phyloP scores from a whole-genome alignment of 53 echinoderm and acorn worm genomes.

The Hippasteria phrygiana region DNA sequence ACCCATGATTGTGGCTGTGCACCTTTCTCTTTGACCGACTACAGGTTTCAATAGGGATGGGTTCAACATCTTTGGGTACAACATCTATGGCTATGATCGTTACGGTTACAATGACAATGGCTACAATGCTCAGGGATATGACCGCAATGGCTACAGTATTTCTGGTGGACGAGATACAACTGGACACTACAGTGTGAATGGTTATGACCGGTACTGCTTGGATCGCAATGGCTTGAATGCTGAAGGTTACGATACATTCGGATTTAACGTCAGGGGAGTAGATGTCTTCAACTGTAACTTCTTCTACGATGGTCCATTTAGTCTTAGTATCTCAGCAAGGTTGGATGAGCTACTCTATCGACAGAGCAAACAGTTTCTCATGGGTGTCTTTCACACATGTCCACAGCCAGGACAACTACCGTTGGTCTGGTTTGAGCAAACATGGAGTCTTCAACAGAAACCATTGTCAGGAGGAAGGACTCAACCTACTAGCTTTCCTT shows the following conservation, averaged over 20 bases:
- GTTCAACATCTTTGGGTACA: slow-evolving; percentile 77
- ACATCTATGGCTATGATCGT: slow-evolving; percentile 83
- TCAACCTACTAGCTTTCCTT: slow-evolving; percentile 54
- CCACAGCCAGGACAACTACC: slow-evolving; percentile 74
- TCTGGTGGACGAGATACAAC: slow-evolving; percentile 56
- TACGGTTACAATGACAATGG: slow-evolving; percentile 88
- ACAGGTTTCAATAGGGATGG: slow-evolving; percentile 93
- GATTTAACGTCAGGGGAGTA: slow-evolving; percentile 68
- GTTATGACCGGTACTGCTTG: slow-evolving; percentile 79
- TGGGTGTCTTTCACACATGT: slow-evolving; percentile 80
- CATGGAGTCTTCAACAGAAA: slow-evolving; percentile 80
- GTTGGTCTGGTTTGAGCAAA: slow-evolving; percentile 93
- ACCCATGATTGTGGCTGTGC: not conserved
- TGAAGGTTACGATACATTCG: slow-evolving; percentile 80
- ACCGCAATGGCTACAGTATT: slow-evolving; percentile 67
- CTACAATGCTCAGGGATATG: slow-evolving; percentile 75
- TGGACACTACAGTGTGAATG: slow-evolving; percentile 70
- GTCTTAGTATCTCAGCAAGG: slow-evolving; percentile 55
- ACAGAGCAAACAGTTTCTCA: slow-evolving; percentile 83
- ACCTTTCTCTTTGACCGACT: not conserved
- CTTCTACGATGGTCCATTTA: slow-evolving; percentile 78
- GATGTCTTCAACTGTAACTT: slow-evolving; percentile 75
- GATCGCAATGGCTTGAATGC: slow-evolving; percentile 72
- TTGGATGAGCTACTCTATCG: slow-evolving; percentile 80
- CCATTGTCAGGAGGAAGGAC: slow-evolving; percentile 60